phyloP scores from a whole-genome alignment of 2,113 vertebrate genomes.

The Tympanuchus pallidicinctus region DNA sequence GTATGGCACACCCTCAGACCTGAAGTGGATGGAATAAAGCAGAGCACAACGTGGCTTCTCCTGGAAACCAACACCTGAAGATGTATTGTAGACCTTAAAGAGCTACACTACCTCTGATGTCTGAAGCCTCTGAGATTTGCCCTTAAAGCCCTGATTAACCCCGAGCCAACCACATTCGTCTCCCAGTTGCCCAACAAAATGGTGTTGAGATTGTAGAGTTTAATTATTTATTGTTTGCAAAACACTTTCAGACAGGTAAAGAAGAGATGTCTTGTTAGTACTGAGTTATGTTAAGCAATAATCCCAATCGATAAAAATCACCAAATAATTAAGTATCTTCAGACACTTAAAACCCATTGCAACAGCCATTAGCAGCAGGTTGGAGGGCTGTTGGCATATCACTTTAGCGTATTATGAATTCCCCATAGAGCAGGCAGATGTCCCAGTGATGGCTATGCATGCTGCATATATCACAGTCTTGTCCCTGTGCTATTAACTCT shows the following conservation, averaged over 20 bases:
- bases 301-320: slow-evolving; percentile 45
- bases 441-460: neutral
- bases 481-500: neutral
- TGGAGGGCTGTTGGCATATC: neutral
- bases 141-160: neutral
- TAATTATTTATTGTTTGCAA: neutral
- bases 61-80: neutral
- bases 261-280: neutral
- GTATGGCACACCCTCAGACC: neutral
- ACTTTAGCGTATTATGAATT: neutral
- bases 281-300: neutral
- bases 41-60: neutral
- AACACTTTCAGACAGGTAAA: neutral
- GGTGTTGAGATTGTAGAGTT: neutral
- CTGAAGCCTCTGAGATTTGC: neutral
- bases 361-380: slow-evolving; percentile 8
- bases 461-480: neutral
- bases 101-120: neutral
- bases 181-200: neutral
- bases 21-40: neutral
- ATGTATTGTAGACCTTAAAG: neutral
- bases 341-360: neutral
- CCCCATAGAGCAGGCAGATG: neutral
- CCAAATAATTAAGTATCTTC: slow-evolving; percentile 34
- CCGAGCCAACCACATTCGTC: neutral